Conservation (phyloP, 37 sponge, comb jelly and placozoan species). For the Halichondria panicea region DNA sequence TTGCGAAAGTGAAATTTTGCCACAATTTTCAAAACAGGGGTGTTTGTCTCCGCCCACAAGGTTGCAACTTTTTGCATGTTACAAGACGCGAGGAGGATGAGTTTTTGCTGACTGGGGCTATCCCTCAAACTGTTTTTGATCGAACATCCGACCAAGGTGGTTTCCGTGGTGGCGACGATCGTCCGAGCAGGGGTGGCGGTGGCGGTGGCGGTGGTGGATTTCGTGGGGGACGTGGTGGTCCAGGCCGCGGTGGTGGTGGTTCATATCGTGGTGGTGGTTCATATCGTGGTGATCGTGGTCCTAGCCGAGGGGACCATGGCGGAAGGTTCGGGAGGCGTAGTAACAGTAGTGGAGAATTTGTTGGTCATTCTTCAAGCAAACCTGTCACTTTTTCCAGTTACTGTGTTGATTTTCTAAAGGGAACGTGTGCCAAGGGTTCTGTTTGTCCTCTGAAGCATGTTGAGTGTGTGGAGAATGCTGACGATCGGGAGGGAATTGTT, state of each 20-base stretch:
- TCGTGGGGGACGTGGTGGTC: background rate
- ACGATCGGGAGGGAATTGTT: constrained; percentile 43
- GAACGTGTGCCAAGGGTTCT: constrained; percentile 46
- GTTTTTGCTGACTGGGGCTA: constrained; percentile 56
- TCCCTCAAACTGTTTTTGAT: constrained; percentile 55
- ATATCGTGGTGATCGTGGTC: background rate
- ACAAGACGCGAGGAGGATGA: constrained; percentile 70
- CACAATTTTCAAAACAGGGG: constrained; percentile 68
- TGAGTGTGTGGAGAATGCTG: constrained; percentile 35
- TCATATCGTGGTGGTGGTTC: constrained; percentile 1
- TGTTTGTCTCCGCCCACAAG: constrained; percentile 26
- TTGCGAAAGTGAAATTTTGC: constrained; percentile 65
- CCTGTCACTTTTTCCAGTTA: constrained; percentile 48
- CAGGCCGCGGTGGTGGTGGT: constrained; percentile 5
- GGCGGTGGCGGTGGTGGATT: background rate
- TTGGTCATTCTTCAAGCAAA: constrained; percentile 23
- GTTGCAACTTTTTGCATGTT: constrained; percentile 62
- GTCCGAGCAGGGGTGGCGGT: constrained; percentile 16
- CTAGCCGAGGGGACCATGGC: background rate
- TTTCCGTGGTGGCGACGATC: constrained; percentile 14
- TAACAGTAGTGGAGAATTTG: background rate
- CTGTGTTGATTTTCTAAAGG: constrained; percentile 62
- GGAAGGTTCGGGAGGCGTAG: background rate
- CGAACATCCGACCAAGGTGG: constrained; percentile 42
- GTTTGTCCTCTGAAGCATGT: constrained; percentile 36